Conservation (phyloP, 37 sponge, comb jelly and placozoan genomes). For the Chondrilla cf. caribensis region DNA sequence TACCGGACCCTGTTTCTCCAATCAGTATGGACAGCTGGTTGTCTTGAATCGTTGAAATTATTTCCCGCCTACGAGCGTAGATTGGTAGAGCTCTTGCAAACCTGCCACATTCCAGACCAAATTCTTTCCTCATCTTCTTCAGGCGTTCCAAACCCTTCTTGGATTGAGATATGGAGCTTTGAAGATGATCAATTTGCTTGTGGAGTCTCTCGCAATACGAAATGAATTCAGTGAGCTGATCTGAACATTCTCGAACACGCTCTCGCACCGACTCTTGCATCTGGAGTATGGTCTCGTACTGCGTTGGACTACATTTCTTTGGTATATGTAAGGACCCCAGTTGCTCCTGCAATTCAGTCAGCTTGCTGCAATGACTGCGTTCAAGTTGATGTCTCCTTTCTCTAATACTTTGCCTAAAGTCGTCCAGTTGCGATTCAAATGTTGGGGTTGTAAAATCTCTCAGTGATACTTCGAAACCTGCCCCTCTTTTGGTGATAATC, state of each 20-base stretch:
- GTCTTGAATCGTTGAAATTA: neutral
- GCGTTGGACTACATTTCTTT: slow-evolving; percentile 12
- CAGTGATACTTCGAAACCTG: slow-evolving; percentile 5
- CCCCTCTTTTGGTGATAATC: neutral
- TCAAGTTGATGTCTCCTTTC: neutral
- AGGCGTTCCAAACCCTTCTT: neutral
- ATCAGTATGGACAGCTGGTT: slow-evolving; percentile 61
- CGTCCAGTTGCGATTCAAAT: neutral
- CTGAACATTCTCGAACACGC: slow-evolving; percentile 14
- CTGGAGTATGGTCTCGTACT: neutral
- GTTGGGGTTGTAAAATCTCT: neutral
- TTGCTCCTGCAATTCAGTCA: neutral
- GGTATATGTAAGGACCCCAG: neutral
- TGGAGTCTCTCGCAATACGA: slow-evolving; percentile 9
- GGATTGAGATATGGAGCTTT: neutral
- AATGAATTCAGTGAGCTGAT: slow-evolving; percentile 30
- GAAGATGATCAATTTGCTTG: neutral
- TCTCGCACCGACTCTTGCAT: neutral
- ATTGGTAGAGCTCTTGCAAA: slow-evolving; percentile 19
- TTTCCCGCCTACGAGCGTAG: neutral
- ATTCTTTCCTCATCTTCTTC: slow-evolving; percentile 5
- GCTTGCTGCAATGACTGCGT: slow-evolving; percentile 5
- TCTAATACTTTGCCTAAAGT: slow-evolving; percentile 10
- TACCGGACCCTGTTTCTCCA: slow-evolving; percentile 91
- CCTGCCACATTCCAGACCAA: slow-evolving; percentile 47